These are phyloP conservation scores for Stenoptilia bipunctidactyla DNA, from an alignment of 2,888 invertebrate species.

Conservation along the genomic window DNA sequence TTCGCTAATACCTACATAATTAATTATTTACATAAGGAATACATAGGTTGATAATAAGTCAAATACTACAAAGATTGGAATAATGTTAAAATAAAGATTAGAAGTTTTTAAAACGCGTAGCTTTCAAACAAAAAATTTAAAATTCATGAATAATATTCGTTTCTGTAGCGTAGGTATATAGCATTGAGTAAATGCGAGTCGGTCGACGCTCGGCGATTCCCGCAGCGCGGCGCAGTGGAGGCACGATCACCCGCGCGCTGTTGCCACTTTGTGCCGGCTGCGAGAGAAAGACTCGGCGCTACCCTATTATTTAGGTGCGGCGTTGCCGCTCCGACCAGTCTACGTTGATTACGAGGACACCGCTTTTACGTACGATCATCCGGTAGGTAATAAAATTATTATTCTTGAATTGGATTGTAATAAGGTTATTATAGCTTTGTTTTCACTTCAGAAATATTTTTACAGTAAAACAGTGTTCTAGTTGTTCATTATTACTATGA, in stretches of 20 bases:
- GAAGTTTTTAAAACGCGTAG: no score
- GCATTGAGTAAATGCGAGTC: constrained; percentile 38
- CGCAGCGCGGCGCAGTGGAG: constrained; percentile 32
- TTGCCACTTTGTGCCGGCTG: constrained; percentile 67
- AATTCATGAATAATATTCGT: constrained; percentile 37
- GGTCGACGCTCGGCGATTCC: constrained; percentile 26
- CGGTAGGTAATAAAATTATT: constrained; percentile 35
- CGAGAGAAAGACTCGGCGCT: constrained; percentile 68
- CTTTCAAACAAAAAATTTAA: no score
- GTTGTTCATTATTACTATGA: not conserved
- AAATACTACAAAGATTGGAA: no score
- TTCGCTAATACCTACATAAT: no score
- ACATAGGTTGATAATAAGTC: no score
- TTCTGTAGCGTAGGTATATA: constrained; percentile 55
- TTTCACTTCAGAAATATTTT: no score
- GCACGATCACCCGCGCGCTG: constrained; percentile 47
- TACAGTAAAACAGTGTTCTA: not conserved
- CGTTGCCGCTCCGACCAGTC: constrained; percentile 63
- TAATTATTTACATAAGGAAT: no score
- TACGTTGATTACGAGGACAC: constrained; percentile 72
- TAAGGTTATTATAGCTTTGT: not conserved
- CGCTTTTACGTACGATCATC: constrained; percentile 68
- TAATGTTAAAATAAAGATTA: no score
- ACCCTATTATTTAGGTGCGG: constrained; percentile 71
- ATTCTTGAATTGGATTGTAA: not conserved